phyloP scores from a whole-genome alignment of 1,140 invertebrate genomes.

The Sinonovacula constricta region DNA sequence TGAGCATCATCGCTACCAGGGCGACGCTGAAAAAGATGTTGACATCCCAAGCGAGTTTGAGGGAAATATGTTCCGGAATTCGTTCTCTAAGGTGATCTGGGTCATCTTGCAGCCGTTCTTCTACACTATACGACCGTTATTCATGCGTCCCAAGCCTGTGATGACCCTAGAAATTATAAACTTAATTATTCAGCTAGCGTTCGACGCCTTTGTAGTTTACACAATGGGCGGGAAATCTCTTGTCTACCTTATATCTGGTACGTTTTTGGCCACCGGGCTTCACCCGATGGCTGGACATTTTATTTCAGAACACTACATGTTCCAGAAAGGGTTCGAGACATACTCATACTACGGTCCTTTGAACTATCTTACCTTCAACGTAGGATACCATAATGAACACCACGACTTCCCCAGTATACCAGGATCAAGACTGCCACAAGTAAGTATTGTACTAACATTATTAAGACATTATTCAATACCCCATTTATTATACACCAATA shows the following conservation, averaged over 20 bases:
- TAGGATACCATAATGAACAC: slow-evolving; percentile 86
- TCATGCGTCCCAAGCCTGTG: slow-evolving; percentile 93
- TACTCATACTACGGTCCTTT: slow-evolving; percentile 99
- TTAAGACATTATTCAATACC: too few species aligned
- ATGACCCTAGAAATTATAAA: slow-evolving; percentile 91
- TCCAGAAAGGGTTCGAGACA: slow-evolving; percentile 97
- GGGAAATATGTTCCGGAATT: slow-evolving; percentile 94
- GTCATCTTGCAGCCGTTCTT: slow-evolving; percentile 97
- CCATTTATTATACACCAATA: too few species aligned
- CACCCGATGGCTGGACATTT: slow-evolving; percentile 99
- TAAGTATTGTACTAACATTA: slow-evolving; percentile 79
- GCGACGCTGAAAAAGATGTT: slow-evolving; percentile 95
- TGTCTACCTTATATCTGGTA: slow-evolving; percentile 91
- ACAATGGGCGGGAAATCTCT: slow-evolving; percentile 88
- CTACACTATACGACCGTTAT: slow-evolving; percentile 94
- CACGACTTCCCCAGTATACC: slow-evolving; percentile 99
- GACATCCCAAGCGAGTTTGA: slow-evolving; percentile 97
- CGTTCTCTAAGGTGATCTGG: slow-evolving; percentile 96
- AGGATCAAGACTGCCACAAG: slow-evolving; percentile 93
- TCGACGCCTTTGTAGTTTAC: slow-evolving; percentile 89
- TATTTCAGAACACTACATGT: slow-evolving; percentile 99
- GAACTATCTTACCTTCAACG: slow-evolving; percentile 99
- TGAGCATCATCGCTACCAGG: slow-evolving; percentile 97
- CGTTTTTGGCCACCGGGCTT: slow-evolving; percentile 95
- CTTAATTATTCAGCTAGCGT: slow-evolving; percentile 90